phyloP scores from a whole-genome alignment of 2,797 vertebrate species.

The Ptychadena robeensis region DNA sequence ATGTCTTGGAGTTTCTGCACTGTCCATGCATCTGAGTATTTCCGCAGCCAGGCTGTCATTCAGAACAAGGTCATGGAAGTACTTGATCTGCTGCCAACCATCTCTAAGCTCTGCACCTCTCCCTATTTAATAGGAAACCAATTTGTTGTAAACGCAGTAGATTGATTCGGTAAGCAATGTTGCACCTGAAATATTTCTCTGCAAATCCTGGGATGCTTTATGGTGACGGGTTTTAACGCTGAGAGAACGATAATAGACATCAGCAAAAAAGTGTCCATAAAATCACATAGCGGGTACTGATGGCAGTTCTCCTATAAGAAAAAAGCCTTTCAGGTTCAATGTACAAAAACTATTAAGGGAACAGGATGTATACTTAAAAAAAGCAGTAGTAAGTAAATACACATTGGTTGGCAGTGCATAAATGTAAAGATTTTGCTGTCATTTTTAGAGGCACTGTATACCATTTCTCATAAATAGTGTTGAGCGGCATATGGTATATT shows the following conservation, averaged over 20 bases:
- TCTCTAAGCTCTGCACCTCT: neutral
- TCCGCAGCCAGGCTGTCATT: neutral
- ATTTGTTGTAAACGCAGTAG: neutral
- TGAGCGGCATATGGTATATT: no score
- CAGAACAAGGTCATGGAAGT: neutral
- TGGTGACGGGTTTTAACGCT: neutral
- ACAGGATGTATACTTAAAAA: no score
- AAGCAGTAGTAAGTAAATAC: no score
- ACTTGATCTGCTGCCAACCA: neutral
- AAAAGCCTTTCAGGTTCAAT: neutral
- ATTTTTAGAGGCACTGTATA: no score
- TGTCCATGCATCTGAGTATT: neutral
- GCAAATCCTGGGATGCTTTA: neutral
- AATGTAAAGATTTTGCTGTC: no score
- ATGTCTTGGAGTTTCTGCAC: neutral
- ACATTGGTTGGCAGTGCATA: no score
- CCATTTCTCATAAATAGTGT: no score
- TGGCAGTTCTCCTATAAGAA: neutral
- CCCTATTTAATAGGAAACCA: neutral
- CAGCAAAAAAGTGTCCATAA: neutral
- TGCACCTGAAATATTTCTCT: neutral
- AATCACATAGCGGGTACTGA: neutral
- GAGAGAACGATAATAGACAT: neutral
- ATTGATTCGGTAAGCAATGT: neutral
- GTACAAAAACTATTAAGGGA: no score